phyloP scores from a whole-genome alignment of 2,113 vertebrate species.

The Mormyrus lacerda region DNA sequence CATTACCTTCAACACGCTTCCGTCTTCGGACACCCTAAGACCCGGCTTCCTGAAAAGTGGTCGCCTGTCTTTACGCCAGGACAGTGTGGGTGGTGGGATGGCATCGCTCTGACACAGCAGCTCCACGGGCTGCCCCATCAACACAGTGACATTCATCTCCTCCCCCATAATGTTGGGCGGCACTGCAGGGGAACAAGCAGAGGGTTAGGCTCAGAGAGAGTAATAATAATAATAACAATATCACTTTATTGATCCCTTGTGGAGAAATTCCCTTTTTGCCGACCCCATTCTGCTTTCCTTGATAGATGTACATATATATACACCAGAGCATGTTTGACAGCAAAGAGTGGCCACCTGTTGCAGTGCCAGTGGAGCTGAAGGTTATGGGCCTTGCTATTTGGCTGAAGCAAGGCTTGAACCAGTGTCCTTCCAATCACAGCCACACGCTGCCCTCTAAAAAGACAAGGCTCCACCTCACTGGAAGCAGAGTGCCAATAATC shows the following conservation, averaged over 20 bases:
- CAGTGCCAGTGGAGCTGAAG: too few species aligned
- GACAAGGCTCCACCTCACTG: background rate
- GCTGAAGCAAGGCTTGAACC: too few species aligned
- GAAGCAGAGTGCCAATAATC: background rate
- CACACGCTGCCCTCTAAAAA: background rate
- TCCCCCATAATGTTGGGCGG: slow-evolving; percentile 90
- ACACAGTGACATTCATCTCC: slow-evolving; percentile 79
- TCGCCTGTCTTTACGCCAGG: slow-evolving; percentile 79
- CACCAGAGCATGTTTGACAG: too few species aligned
- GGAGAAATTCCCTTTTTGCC: background rate
- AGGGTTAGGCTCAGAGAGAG: background rate
- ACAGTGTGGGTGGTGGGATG: slow-evolving; percentile 70
- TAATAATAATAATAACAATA: background rate
- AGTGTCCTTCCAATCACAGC: background rate
- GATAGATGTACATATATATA: background rate
- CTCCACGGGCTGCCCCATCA: slow-evolving; percentile 65
- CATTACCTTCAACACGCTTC: slow-evolving; percentile 76
- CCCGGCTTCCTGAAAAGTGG: slow-evolving; percentile 75
- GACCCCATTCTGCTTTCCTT: background rate
- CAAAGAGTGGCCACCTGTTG: too few species aligned
- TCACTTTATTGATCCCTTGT: background rate
- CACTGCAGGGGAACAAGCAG: slow-evolving; percentile 55
- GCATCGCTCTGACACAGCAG: slow-evolving; percentile 78
- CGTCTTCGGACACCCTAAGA: slow-evolving; percentile 66
- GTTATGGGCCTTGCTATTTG: background rate